Percentiles rank a stretch among this genome's conserved stretches.
Evolutionary conservation across 1,140 invertebrate genomes (phyloP).

Genomic region (Leptoteleia sp.): DNA sequence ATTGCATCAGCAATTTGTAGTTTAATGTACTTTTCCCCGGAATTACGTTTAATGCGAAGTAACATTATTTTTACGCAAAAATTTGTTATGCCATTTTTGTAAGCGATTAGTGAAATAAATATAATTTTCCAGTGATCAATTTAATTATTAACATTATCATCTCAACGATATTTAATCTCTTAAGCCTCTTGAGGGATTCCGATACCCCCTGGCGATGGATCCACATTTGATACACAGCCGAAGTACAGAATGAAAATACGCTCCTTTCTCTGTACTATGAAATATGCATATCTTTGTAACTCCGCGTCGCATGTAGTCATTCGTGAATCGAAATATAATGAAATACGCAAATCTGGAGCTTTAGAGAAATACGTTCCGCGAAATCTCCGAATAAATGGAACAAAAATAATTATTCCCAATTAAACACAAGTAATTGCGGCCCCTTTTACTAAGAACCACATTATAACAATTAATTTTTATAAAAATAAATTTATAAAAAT

Average conservation of each 20-base stretch:
- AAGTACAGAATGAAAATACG: conserved; percentile 61
- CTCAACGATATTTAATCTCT: conserved; percentile 71
- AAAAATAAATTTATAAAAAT: no score
- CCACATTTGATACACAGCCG: conserved; percentile 49
- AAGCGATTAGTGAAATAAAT: conserved; percentile 18
- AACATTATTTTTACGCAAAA: no score
- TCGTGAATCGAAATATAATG: conserved; percentile 28
- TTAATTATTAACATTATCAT: conserved; percentile 74
- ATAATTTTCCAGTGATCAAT: conserved; percentile 57
- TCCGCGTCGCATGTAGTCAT: conserved; percentile 26
- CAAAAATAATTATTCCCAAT: conserved; percentile 2
- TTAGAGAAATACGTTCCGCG: neutral
- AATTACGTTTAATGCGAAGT: no score
- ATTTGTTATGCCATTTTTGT: conserved; percentile 1
- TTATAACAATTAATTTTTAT: no score
- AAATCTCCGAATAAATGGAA: conserved; percentile 10
- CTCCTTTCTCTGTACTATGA: conserved; percentile 43
- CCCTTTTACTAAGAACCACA: no score
- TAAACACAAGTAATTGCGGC: no score
- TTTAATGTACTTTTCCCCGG: no score
- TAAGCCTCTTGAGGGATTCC: conserved; percentile 70
- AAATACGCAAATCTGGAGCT: conserved; percentile 23
- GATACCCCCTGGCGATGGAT: conserved; percentile 63
- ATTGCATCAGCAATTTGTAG: no score
- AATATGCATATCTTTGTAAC: conserved; percentile 51